Evolutionary conservation across 2,888 invertebrate species (phyloP), one percentile per base, ranked within the genome.

Genomic region (Lysandra bellargus): DNA sequence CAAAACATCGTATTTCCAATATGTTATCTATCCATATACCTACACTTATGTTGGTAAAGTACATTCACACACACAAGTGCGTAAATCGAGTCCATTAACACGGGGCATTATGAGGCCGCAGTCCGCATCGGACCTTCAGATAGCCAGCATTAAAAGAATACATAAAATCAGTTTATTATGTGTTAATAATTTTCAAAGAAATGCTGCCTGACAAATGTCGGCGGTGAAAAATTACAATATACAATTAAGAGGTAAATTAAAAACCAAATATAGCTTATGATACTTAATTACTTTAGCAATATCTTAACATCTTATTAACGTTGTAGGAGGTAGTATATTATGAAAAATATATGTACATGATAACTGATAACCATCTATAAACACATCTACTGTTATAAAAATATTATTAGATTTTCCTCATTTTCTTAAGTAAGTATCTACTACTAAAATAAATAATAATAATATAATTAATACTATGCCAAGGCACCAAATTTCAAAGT

Each of bases 81-180:
- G 85, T 85, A 86, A 85, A 82, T 83, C 85, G 80, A 84, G 86
- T 88, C 92, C 93, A 93, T 94, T 94, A 94, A 91, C 89, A 89
- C 88, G 87, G 88, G 86, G 89, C 88, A 88, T 92, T 92, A 93
- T 88, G 88, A 86, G 87, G 90, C 88, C 87, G 85, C 91, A 86
- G 87, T 90, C 88, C 87, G 85, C 91, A 91, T 91, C 90, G 89
- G 87, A 86, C 83, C 90, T 89, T 88, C 87, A 85, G 73, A 76
- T 53, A 53, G 49, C 75, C 49, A 86, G 86, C 93, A 93, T 94
- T 93, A 94, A 92, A 92, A 92, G 92, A 89, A 91, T 88, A 88
- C 90, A 92, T 94, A 94, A 94, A 94, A 91, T 92, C 89, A 90
- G 92, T 92, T 93, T 93, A 94, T 94, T 93, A 94, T 93, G 93